A percentile compares a stretch with the other conserved stretches of the same genome.
Evolutionary conservation across 2,888 invertebrate genomes (phyloP).

Genomic region (Branchinecta sandiegonensis): DNA sequence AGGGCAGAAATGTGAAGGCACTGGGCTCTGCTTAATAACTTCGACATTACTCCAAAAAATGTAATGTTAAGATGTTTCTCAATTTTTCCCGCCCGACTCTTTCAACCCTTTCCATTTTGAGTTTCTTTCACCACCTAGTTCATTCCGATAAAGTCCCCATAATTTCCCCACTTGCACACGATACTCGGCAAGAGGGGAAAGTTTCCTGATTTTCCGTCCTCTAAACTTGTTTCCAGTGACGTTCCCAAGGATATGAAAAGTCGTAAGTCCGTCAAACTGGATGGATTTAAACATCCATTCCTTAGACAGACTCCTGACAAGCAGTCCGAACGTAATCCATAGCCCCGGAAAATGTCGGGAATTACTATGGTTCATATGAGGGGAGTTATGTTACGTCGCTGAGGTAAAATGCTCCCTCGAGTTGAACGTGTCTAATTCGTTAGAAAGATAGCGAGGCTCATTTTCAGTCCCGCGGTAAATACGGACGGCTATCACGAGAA

Average conservation of each 20-base stretch:
- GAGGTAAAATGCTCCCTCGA: neutral
- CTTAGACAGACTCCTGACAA: slow-evolving; percentile 12
- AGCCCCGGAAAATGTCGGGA: slow-evolving; percentile 4
- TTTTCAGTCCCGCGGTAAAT: too few relatives aligned
- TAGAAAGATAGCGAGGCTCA: too few relatives aligned
- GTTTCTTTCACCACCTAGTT: neutral
- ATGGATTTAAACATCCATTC: slow-evolving; percentile 8
- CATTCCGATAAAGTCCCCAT: slow-evolving; percentile 1
- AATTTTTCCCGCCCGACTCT: too few relatives aligned
- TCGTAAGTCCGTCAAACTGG: slow-evolving; percentile 8
- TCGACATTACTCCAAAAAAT: too few relatives aligned
- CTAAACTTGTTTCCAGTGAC: neutral
- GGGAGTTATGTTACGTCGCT: slow-evolving; percentile 6
- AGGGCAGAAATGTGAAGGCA: too few relatives aligned
- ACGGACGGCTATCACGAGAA: too few relatives aligned
- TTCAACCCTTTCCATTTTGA: neutral
- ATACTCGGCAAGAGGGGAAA: neutral
- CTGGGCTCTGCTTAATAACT: too few relatives aligned
- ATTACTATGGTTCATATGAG: neutral
- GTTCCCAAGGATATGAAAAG: slow-evolving; percentile 3
- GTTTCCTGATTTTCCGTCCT: slow-evolving; percentile 1
- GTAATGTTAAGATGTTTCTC: too few relatives aligned
- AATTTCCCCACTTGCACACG: neutral
- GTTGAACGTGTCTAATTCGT: neutral
- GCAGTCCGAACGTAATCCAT: slow-evolving; percentile 3